Evolutionary conservation across 2,888 invertebrate genomes (phyloP), one percentile per base, ranked within the genome.

Genomic region (Euspilapteryx auroguttella): DNA sequence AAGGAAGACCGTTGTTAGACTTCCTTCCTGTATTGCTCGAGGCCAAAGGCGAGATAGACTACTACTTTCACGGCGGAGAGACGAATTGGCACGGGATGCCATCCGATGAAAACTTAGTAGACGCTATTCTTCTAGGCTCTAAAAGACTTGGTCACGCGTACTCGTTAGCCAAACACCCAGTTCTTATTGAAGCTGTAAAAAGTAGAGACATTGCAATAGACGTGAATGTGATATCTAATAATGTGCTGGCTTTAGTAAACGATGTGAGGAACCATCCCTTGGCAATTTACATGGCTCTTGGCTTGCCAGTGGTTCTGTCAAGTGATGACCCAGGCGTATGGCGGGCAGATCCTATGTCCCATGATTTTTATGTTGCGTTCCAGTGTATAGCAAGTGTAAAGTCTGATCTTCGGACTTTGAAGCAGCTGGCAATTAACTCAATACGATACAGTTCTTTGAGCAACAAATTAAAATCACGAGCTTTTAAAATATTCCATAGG

Each of bases 61-160:
- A 82, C 41, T 89, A 83, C 44, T 87, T 90, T 36, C 90, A 91
- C 45, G 87, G 89, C 1, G 91, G 89, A 1, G 90, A 91, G 62
- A 89, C 90, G 0, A 84, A 86, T 44, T 87, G 87, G 87, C 79
- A 76, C 42, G 87, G 82, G 4, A 62, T 61, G 3, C 50, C 57
- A 1, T 78, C 82, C 1, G 90, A 91, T 47, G 80, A 85, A 38
- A 90, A 90, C 55, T 46, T 91, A 25, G 55, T 86, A 20, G 90
- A 91, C 43, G 90, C 89, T 0, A 63, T 90, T 12, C 55, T 87
- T 5, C 55, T 91, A 12, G 85, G 86, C 21, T 68, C 86, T 0
- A 82, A 82, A 39, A 78, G 91, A 14, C 85, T 91, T 34, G 91
- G 90, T 0, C 91, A 91, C 37, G 91, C 83, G 6, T 90, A 79